Base-by-base conservation (phyloP, 2,888 invertebrate genomes). In the Pristionchus arcanus region DNA sequence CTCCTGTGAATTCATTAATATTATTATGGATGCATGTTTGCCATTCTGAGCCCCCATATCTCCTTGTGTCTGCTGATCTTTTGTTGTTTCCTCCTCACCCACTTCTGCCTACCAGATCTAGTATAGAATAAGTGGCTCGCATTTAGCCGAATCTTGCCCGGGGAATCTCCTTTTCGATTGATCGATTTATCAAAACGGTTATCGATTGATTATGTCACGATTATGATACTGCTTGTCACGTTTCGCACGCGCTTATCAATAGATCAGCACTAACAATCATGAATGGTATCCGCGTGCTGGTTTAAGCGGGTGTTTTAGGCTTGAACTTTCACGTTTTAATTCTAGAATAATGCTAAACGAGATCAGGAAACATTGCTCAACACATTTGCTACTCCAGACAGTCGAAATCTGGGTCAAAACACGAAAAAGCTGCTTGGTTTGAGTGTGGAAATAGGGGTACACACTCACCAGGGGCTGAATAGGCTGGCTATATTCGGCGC, bases 51-150 rank as follows among this genome's bases (percentile, higher is more conserved):
- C 53, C 31, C 83, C 19, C 15, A 0, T 77, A 9, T 53, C 9
- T 9, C 28, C 21, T n/a, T 13, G 13, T 25, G 25, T 66, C n/a
- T 28, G 5, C 63, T 81, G 81, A 31, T 81, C 42, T 81, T 37
- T 25, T 81, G 49, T 42, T 66, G 34, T 63, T 85, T 59, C 85
- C 34, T 59, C 31, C 19, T 42, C 84, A 7, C 55, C 84, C 31
- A 25, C 49, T 16, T 63, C 25, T 66, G 63, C 86, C 66, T 34
- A 15, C 34, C n/a, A 77, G 77, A 84, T 84, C 84, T 55, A 21
- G 84, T 84, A 84, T 55, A 28, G 31, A 84, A 37, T 84, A 84
- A 84, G 84, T 84, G 84, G 84, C 84, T 84, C 55, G 84, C 9
- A 53, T 84, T 55, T 84, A 15, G 13, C 2, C 84, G 21, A 28